Evolutionary conservation across 2,888 invertebrate genomes (phyloP).

Genomic region (Cryptocheilus praepositus): DNA sequence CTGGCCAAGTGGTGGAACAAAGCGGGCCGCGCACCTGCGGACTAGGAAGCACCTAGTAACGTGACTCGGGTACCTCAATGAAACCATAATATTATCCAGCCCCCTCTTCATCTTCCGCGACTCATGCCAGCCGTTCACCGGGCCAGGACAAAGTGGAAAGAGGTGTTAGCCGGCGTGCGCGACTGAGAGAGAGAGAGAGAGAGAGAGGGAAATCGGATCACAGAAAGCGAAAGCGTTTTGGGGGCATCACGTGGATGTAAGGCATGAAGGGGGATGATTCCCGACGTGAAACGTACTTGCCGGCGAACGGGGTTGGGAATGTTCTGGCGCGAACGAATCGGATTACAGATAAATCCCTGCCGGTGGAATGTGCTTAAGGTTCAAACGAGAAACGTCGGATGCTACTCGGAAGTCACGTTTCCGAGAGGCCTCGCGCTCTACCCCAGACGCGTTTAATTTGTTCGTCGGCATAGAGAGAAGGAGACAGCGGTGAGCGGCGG

Average conservation of each 20-base stretch:
- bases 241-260: conserved; percentile 2
- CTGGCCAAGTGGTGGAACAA: conserved; percentile 51
- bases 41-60: conserved; percentile 56
- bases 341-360: conserved; percentile 28
- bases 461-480: too few species aligned
- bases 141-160: conserved; percentile 22
- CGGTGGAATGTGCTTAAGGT: conserved; percentile 11
- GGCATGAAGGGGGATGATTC: not conserved
- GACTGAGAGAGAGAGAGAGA: conserved; percentile 4
- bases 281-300: conserved; percentile 1
- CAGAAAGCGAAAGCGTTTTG: conserved; percentile 26
- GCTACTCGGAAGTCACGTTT: too few species aligned
- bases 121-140: conserved; percentile 13
- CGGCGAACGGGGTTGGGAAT: conserved; percentile 2
- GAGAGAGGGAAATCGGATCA: conserved; percentile 15
- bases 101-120: conserved; percentile 39
- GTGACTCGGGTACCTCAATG: conserved; percentile 57
- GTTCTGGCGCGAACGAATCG: conserved; percentile 17
- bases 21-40: conserved; percentile 45
- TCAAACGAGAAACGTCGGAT: too few species aligned
- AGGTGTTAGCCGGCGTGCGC: conserved; percentile 6
- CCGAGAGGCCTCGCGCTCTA: too few species aligned
- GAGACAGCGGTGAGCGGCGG: not conserved
- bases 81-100: conserved; percentile 60
- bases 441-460: too few species aligned